A percentile compares a stretch with the other conserved stretches of the same genome.
Conservation (phyloP, 2,888 invertebrate species). For the Crocallis elinguaria region DNA sequence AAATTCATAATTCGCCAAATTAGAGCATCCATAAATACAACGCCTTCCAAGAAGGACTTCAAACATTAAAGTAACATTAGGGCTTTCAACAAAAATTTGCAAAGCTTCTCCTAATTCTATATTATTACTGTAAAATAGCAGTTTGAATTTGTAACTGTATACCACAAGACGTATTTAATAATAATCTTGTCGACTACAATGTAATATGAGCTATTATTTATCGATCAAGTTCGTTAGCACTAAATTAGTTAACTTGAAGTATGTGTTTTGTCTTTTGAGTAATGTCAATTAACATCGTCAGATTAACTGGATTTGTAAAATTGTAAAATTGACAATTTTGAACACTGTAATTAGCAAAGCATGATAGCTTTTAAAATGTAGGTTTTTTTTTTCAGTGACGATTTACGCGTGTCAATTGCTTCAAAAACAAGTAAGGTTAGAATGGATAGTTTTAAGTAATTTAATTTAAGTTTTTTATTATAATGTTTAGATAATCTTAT, state of each 20-base stretch:
- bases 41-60: slow-evolving; percentile 15
- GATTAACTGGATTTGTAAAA: no score
- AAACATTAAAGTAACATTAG: slow-evolving; percentile 19
- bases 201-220: slow-evolving; percentile 8
- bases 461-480: no score
- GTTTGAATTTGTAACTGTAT: background rate
- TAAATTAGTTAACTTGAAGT: background rate
- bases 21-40: background rate
- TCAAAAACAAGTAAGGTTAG: no score
- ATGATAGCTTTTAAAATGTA: no score
- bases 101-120: slow-evolving; percentile 1
- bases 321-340: no score
- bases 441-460: no score
- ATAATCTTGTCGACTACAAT: background rate
- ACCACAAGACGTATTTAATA: background rate
- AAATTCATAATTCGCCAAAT: background rate
- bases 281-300: no score
- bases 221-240: slow-evolving; percentile 3
- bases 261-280: no score
- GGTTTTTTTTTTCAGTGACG: no score
- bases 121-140: background rate
- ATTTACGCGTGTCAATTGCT: no score
- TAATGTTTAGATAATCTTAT: background rate
- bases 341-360: no score
- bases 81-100: background rate